phyloP scores from a whole-genome alignment of 2,888 invertebrate species.

The Melieria picta region DNA sequence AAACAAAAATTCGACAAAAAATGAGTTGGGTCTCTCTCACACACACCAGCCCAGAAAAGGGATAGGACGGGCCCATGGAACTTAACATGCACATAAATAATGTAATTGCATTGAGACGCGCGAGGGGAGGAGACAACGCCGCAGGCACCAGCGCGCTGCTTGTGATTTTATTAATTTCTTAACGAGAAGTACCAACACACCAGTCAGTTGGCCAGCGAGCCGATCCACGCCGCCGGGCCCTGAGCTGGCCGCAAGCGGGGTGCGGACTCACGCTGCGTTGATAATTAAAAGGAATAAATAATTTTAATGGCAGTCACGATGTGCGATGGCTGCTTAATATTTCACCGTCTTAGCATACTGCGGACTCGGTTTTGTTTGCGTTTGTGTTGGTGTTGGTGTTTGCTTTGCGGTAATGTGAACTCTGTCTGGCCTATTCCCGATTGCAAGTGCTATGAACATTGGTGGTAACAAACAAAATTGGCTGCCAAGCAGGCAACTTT shows the following conservation, averaged over 20 bases:
- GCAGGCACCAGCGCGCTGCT: not conserved
- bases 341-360: conserved; percentile 5
- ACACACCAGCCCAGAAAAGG: not conserved
- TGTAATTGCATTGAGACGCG: not conserved
- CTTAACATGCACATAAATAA: not conserved
- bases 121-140: not conserved
- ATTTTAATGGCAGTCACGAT: conserved; percentile 21
- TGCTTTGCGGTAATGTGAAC: too few species aligned
- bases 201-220: not conserved
- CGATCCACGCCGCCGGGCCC: too few species aligned
- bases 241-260: too few species aligned
- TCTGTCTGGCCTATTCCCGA: too few species aligned
- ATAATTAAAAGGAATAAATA: conserved; percentile 36
- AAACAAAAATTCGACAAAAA: not conserved
- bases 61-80: not conserved
- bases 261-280: conserved; percentile 26
- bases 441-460: too few species aligned
- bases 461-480: too few species aligned
- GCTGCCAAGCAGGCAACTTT: too few species aligned
- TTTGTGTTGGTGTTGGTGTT: too few species aligned
- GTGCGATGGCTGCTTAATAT: not conserved
- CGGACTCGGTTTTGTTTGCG: too few species aligned
- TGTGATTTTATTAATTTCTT: not conserved
- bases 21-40: not conserved
- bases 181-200: too few species aligned